A percentile compares a stretch with the other conserved stretches of the same genome.
Evolutionary conservation across 2,797 vertebrate species (phyloP).

Genomic region (Crocodylus rhombifer): DNA sequence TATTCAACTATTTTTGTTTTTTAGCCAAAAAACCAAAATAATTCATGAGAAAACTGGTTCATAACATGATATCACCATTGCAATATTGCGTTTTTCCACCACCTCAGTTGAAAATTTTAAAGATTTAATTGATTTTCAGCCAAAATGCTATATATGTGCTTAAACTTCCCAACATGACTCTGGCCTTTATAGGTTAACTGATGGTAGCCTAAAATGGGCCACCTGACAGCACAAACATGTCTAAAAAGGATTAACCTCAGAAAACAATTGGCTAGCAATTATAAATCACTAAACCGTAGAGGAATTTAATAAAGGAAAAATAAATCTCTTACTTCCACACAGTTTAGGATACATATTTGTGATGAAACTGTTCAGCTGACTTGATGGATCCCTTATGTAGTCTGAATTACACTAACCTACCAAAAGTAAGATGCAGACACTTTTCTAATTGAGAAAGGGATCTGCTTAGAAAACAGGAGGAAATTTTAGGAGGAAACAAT

Average conservation of each 20-base stretch:
- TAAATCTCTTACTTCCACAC: not conserved
- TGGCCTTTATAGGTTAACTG: not conserved
- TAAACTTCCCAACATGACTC: not conserved
- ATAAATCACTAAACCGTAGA: not conserved
- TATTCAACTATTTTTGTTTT: slow-evolving; percentile 35
- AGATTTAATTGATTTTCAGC: slow-evolving; percentile 38
- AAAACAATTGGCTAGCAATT: not conserved
- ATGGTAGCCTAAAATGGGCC: not conserved
- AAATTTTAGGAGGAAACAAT: not conserved
- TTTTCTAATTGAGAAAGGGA: not conserved
- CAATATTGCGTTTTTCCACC: slow-evolving; percentile 12
- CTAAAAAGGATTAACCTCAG: slow-evolving; percentile 2
- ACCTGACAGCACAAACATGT: slow-evolving; percentile 1
- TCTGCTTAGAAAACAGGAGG: not conserved
- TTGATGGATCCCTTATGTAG: slow-evolving; percentile 1
- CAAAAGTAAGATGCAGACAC: not conserved
- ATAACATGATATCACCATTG: not conserved
- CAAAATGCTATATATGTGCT: slow-evolving; percentile 10
- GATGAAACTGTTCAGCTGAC: not conserved
- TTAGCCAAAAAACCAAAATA: slow-evolving; percentile 46
- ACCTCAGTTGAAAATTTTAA: slow-evolving; percentile 19
- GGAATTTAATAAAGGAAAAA: slow-evolving; percentile 4
- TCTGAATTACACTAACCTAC: not conserved
- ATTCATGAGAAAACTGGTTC: slow-evolving; percentile 31
- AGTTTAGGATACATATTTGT: not conserved